Conservation (phyloP, 2,797 vertebrate genomes). For the Scomberomorus guttatus region DNA sequence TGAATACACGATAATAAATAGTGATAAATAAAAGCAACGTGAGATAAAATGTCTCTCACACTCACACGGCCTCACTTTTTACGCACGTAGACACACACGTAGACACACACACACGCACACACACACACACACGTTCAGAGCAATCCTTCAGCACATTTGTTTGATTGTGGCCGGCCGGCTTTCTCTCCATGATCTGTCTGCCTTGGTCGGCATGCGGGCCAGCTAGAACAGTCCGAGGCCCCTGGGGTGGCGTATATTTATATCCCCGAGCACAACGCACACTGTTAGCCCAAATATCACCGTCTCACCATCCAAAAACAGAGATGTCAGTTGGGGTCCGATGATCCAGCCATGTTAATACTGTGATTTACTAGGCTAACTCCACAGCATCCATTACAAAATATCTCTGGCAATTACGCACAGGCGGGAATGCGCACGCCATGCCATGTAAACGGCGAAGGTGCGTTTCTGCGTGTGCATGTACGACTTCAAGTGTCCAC, state of each 20-base stretch:
- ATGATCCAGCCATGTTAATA: constrained; percentile 70
- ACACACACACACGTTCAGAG: constrained; percentile 57
- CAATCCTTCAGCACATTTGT: constrained; percentile 83
- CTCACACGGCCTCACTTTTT: constrained; percentile 7
- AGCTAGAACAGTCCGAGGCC: constrained; percentile 54
- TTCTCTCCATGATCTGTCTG: constrained; percentile 71
- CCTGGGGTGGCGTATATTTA: constrained; percentile 77
- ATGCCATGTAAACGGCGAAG: constrained; percentile 42
- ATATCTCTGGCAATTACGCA: constrained; percentile 59
- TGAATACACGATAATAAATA: constrained; percentile 68
- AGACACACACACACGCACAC: constrained; percentile 22
- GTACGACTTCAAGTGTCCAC: constrained; percentile 59
- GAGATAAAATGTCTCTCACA: constrained; percentile 64
- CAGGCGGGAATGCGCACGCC: constrained; percentile 40
- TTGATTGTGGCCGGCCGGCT: constrained; percentile 71
- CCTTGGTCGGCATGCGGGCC: constrained; percentile 75
- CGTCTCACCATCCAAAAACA: constrained; percentile 71
- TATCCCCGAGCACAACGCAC: constrained; percentile 64
- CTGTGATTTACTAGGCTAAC: constrained; percentile 63
- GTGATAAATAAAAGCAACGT: constrained; percentile 69
- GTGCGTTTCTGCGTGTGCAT: constrained; percentile 5
- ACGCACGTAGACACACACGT: constrained; percentile 6
- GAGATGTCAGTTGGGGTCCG: constrained; percentile 68
- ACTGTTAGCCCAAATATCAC: constrained; percentile 74
- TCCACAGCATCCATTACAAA: constrained; percentile 55